These are phyloP conservation scores for Enteromius mattozi DNA, from an alignment of 2,797 vertebrate species.

Conservation along the genomic window DNA sequence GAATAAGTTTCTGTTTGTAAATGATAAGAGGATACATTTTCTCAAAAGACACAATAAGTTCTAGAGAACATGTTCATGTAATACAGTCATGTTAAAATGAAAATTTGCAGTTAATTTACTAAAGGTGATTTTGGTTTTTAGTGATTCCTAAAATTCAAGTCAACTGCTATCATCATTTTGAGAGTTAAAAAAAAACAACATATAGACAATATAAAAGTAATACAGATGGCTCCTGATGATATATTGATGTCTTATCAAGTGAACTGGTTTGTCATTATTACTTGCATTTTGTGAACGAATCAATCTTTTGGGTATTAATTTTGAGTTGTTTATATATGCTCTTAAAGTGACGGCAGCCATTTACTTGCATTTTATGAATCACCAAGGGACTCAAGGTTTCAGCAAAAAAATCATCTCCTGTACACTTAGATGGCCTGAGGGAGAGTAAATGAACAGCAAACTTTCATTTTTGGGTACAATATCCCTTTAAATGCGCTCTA, in stretches of 20 bases:
- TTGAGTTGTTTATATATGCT: neutral
- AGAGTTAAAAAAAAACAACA: too few species aligned
- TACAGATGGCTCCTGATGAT: neutral
- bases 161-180: too few species aligned
- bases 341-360: neutral
- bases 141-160: neutral
- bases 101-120: too few species aligned
- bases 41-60: neutral
- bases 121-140: too few species aligned
- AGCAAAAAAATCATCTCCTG: neutral
- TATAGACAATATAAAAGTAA: neutral
- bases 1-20: neutral
- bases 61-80: neutral
- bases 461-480: neutral
- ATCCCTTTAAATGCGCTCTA: neutral
- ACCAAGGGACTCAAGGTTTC: neutral
- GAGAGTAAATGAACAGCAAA: neutral
- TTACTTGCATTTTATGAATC: neutral
- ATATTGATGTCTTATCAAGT: neutral
- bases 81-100: too few species aligned
- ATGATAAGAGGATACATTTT: neutral
- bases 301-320: neutral
- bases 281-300: neutral
- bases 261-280: neutral
- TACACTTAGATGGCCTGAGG: neutral